Percentiles rank a stretch among this genome's conserved stretches.
Conservation (phyloP, 35 echinoderm and acorn worm species). For the Ophioderma brevispina region DNA sequence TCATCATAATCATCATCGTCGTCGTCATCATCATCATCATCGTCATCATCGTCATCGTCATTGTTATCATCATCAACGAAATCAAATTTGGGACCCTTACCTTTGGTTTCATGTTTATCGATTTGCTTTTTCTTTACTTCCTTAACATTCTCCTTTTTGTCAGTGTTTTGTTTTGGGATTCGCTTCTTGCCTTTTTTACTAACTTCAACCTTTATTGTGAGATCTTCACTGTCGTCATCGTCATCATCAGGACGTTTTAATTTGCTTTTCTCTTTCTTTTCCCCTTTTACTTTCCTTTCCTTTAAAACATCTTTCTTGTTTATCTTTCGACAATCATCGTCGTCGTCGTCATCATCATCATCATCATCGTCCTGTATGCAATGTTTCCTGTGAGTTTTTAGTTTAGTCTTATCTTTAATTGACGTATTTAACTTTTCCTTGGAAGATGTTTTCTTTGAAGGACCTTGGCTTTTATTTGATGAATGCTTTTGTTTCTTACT, state of each 20-base stretch:
- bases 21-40: conserved; percentile 1
- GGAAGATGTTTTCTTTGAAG: neutral
- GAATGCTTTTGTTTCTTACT: neutral
- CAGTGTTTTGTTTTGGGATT: neutral
- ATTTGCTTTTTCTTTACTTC: neutral
- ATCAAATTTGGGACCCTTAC: neutral
- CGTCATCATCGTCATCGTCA: neutral
- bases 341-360: neutral
- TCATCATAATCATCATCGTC: neutral
- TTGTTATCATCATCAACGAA: neutral
- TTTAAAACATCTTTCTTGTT: neutral
- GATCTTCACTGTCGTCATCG: neutral
- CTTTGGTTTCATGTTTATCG: neutral
- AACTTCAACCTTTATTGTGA: neutral
- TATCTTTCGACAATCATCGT: neutral
- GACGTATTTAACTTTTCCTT: neutral
- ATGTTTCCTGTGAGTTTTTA: neutral
- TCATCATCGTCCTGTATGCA: neutral
- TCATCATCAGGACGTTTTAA: neutral
- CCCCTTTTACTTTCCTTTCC: neutral
- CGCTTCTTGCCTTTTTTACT: neutral
- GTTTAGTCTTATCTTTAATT: neutral
- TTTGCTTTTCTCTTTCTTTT: neutral
- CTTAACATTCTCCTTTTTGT: neutral
- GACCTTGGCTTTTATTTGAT: neutral